phyloP scores from a whole-genome alignment of 2,888 invertebrate genomes.

The Noctua janthina region DNA sequence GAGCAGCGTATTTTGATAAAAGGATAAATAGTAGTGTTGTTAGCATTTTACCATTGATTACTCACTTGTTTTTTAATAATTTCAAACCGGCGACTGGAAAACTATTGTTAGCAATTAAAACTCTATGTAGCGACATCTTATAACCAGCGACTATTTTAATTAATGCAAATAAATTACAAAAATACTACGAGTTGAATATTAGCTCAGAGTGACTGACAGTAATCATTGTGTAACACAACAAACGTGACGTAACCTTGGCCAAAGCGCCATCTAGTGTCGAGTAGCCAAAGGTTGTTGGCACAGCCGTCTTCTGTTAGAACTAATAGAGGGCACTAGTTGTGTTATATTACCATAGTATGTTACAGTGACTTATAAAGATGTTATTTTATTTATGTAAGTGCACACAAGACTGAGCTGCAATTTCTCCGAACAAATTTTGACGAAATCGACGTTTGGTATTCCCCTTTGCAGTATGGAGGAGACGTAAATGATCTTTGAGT shows the following conservation, averaged over 20 bases:
- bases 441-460: no score
- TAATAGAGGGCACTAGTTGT: constrained; percentile 39
- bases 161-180: not conserved
- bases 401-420: no score
- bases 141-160: constrained; percentile 10
- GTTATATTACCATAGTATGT: no score
- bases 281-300: constrained; percentile 36
- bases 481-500: no score
- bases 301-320: accelerated
- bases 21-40: not conserved
- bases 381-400: no score
- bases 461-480: no score
- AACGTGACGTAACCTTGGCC: constrained; percentile 19
- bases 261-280: constrained; percentile 59
- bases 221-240: not conserved
- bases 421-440: no score
- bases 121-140: constrained; percentile 78
- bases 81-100: constrained; percentile 81
- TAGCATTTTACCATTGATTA: constrained; percentile 18
- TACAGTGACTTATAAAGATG: no score
- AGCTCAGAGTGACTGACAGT: not conserved
- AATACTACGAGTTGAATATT: not conserved
- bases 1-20: not conserved
- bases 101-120: constrained; percentile 81
- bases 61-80: constrained; percentile 82